These are phyloP conservation scores for Ataeniobius toweri DNA, from an alignment of 2,797 vertebrate species.

Conservation along the genomic window DNA sequence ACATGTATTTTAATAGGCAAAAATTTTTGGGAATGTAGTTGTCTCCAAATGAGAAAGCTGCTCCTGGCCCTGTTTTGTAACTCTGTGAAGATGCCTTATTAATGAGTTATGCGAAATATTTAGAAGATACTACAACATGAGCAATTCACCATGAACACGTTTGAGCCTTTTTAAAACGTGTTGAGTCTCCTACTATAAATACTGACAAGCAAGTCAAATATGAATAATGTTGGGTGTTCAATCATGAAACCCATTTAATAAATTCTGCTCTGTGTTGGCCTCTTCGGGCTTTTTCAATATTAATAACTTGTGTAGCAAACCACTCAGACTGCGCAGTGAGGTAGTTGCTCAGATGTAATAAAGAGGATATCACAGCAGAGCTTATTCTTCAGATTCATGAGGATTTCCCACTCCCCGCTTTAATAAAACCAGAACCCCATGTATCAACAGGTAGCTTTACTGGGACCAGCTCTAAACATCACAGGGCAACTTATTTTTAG, in stretches of 20 bases:
- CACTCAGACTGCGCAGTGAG: neutral
- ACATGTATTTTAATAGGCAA: neutral
- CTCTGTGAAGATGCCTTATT: neutral
- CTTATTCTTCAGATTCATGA: neutral
- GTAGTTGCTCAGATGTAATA: neutral
- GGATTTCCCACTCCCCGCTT: conserved; percentile 20
- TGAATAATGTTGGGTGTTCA: neutral
- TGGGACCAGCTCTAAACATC: conserved; percentile 18
- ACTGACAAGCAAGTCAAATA: neutral
- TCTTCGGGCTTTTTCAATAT: neutral
- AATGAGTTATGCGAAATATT: neutral
- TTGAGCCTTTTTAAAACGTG: neutral
- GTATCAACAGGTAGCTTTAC: conserved; percentile 70
- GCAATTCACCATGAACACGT: neutral
- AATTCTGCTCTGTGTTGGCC: neutral
- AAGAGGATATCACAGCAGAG: neutral
- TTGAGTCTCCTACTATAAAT: conserved; percentile 4
- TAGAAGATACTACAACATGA: neutral
- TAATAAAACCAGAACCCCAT: conserved; percentile 15
- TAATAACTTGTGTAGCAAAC: neutral
- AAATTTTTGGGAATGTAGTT: neutral
- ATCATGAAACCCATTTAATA: neutral
- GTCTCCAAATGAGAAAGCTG: conserved; percentile 1
- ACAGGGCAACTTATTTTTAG: conserved; percentile 21
- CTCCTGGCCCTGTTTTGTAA: conserved; percentile 13